phyloP scores from a whole-genome alignment of 2,113 vertebrate species.

The Probosciger aterrimus region DNA sequence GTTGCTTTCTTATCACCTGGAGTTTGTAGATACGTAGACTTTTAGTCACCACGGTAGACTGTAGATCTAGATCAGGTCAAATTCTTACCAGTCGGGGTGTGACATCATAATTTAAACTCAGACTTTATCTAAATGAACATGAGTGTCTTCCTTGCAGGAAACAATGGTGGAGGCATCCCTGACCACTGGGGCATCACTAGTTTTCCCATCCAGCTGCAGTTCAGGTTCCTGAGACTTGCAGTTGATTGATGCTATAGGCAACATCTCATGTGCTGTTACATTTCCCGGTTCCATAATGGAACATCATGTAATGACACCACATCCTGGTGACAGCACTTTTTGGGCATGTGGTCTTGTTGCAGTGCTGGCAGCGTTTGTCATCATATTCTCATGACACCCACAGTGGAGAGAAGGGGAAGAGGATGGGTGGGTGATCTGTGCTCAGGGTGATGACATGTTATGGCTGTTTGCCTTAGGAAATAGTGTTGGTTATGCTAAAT shows the following conservation, averaged over 20 bases:
- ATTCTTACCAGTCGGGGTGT: background rate
- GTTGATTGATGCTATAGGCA: background rate
- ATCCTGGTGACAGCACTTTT: background rate
- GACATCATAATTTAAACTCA: background rate
- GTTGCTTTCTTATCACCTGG: background rate
- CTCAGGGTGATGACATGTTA: rapidly evolving
- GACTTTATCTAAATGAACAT: background rate
- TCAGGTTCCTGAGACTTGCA: background rate
- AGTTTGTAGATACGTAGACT: background rate
- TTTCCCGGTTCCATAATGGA: rapidly evolving
- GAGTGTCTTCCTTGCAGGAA: background rate
- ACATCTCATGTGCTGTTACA: background rate
- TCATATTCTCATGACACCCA: background rate
- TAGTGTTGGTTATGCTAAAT: background rate
- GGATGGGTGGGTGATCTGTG: rapidly evolving
- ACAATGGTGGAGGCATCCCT: background rate
- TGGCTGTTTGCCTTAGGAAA: background rate
- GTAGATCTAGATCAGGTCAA: background rate
- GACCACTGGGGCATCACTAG: rapidly evolving
- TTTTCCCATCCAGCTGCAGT: background rate
- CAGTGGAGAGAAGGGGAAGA: background rate
- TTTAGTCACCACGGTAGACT: background rate
- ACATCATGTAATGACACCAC: background rate
- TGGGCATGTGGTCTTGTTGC: background rate
- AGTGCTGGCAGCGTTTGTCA: background rate